Percentiles rank a stretch among this genome's conserved stretches.
phyloP scores from a whole-genome alignment of 2,113 vertebrate genomes.

The Myiozetetes cayanensis region DNA sequence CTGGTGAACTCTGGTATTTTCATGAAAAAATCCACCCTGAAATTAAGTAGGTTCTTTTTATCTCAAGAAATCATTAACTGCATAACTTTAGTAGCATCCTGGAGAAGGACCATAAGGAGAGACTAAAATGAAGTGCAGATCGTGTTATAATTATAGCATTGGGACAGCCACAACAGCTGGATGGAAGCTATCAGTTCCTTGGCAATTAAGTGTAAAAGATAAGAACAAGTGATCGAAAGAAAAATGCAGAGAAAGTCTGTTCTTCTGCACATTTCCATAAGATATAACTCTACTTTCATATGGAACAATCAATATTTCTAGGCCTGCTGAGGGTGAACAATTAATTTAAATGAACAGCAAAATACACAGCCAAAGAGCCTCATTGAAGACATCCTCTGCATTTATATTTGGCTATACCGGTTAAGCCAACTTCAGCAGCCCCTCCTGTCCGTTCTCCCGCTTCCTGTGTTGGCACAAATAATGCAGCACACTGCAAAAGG shows the following conservation, averaged over 20 bases:
- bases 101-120: not conserved
- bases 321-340: not conserved
- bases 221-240: not conserved
- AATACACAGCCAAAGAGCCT: not conserved
- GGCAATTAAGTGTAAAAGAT: not conserved
- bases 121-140: not conserved
- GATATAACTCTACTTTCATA: not conserved
- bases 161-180: not conserved
- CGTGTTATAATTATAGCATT: not conserved
- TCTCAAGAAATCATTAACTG: not conserved
- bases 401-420: not conserved
- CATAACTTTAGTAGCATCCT: not conserved
- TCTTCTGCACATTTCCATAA: not conserved
- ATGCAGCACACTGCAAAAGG: not conserved
- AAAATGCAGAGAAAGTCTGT: not conserved
- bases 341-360: conserved; percentile 6
- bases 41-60: not conserved
- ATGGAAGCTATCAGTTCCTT: not conserved
- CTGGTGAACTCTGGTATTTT: not conserved
- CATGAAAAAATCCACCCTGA: not conserved
- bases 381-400: not conserved
- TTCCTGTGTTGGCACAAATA: not conserved
- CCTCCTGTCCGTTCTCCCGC: not conserved
- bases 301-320: not conserved
- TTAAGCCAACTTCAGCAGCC: not conserved